Evolutionary conservation across 2,888 invertebrate genomes (phyloP).

Genomic region (Empis stercorea): DNA sequence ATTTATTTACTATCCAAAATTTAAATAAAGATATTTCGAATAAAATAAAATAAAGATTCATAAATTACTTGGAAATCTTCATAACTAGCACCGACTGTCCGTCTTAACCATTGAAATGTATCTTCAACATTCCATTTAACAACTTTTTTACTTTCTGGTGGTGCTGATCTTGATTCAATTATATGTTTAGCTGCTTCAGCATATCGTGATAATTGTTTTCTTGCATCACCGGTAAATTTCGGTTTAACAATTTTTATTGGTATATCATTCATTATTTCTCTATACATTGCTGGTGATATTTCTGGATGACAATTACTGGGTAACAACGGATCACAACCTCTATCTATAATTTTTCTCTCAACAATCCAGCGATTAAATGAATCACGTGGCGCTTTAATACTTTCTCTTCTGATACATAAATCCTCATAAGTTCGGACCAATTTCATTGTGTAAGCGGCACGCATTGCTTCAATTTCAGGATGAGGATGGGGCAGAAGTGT

Average conservation of each 20-base stretch:
- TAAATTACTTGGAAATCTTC: conserved; percentile 75
- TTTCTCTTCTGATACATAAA: conserved; percentile 80
- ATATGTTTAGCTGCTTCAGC: conserved; percentile 95
- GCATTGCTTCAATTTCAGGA: conserved; percentile 82
- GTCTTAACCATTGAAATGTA: conserved; percentile 88
- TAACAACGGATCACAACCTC: conserved; percentile 78
- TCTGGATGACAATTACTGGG: conserved; percentile 87
- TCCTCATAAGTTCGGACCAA: conserved; percentile 86
- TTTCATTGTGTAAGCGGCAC: conserved; percentile 71
- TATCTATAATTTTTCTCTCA: conserved; percentile 85
- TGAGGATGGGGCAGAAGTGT: conserved; percentile 81
- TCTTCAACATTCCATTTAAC: conserved; percentile 99
- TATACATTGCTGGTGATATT: conserved; percentile 88
- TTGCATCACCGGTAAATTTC: conserved; percentile 88
- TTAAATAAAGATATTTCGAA: not conserved
- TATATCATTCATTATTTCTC: conserved; percentile 96
- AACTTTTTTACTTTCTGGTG: conserved; percentile 87
- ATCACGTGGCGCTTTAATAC: conserved; percentile 90
- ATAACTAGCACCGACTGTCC: conserved; percentile 85
- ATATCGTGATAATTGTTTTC: conserved; percentile 85
- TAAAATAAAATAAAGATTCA: no score
- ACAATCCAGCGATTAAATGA: conserved; percentile 94
- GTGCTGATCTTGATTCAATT: conserved; percentile 86
- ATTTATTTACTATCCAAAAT: no score
- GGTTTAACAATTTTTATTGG: conserved; percentile 92